Evolutionary conservation across 2,888 invertebrate species (phyloP), one percentile per base, ranked within the genome.

Genomic region (Erebia palarica): DNA sequence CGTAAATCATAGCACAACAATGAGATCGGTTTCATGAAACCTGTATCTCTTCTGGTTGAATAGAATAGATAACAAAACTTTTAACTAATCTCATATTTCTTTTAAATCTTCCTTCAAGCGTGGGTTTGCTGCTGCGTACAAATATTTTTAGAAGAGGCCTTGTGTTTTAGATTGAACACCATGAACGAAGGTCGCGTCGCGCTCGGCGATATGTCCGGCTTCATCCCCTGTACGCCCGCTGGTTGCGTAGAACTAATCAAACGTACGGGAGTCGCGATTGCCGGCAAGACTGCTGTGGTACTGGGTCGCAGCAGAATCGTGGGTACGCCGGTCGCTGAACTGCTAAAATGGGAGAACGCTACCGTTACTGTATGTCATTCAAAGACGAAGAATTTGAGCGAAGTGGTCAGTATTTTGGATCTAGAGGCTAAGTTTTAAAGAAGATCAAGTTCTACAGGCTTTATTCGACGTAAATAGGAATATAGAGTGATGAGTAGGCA

Each of bases 311-410:
- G 99, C 86, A 98, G 99, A 91, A 99, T 99, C 83, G 99, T 99
- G 1, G 99, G 99, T 59, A 97, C 98, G 0, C 99, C 99, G 0
- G 97, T 97, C 75, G 95, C 99, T 0, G 98, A 99, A 87, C 94
- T 99, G 47, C 94, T 99, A 53, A 97, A 98, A 87, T 99, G 99
- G 99, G 96, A 98, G 78, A 95, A 99, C 87, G 99, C 98, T 1
- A 99, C 99, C 0, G 99, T 99, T 4, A 99, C 99, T 0, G 95
- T 98, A 53, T 99, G 99, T 82, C 99, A 99, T 89, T 99, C 99
- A 0, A 97, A 96, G 91, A 99, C 99, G 0, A 95, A 95, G 81
- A 95, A 98, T 87, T 91, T 99, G 73, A 94, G 95, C 69, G 94
- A 95, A 86, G 94, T 96, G 82, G 97, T 97, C 83, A 84, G 92